Percentiles rank a stretch among this genome's conserved stretches.
phyloP scores from a whole-genome alignment of 2,113 vertebrate genomes.

The Xiphophorus maculatus region DNA sequence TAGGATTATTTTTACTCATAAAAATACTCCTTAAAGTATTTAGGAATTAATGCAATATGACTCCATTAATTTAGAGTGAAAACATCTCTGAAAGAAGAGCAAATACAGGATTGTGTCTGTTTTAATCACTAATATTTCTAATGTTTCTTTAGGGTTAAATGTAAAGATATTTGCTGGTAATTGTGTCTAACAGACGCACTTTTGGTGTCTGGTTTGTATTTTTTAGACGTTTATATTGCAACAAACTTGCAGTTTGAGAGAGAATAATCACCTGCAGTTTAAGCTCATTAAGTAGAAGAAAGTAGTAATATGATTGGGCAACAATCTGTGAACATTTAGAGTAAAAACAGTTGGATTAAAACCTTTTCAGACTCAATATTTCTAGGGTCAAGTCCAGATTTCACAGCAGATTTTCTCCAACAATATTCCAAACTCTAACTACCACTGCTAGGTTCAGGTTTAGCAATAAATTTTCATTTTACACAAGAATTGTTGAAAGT shows the following conservation, averaged over 20 bases:
- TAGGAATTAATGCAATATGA: background rate
- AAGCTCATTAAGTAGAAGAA: background rate
- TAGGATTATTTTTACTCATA: too few relatives aligned
- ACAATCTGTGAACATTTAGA: too few relatives aligned
- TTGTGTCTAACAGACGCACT: fast-evolving
- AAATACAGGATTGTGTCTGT: background rate
- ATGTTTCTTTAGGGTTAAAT: background rate
- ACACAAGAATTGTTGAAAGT: too few relatives aligned
- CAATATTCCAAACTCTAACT: too few relatives aligned
- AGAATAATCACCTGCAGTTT: background rate
- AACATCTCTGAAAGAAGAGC: background rate
- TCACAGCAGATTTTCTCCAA: too few relatives aligned
- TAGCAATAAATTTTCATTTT: background rate
- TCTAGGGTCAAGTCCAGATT: too few relatives aligned
- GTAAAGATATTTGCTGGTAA: background rate
- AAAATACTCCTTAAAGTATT: too few relatives aligned
- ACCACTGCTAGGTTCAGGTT: too few relatives aligned
- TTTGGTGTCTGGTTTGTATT: background rate
- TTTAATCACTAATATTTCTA: background rate
- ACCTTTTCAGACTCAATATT: too few relatives aligned
- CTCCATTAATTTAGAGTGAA: background rate
- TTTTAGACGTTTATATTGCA: background rate
- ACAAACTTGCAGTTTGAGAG: background rate
- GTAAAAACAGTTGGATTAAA: too few relatives aligned
- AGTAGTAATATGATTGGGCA: too few relatives aligned